Evolutionary conservation across 2,888 invertebrate genomes (phyloP).

Genomic region (Anagyrus pseudococci): DNA sequence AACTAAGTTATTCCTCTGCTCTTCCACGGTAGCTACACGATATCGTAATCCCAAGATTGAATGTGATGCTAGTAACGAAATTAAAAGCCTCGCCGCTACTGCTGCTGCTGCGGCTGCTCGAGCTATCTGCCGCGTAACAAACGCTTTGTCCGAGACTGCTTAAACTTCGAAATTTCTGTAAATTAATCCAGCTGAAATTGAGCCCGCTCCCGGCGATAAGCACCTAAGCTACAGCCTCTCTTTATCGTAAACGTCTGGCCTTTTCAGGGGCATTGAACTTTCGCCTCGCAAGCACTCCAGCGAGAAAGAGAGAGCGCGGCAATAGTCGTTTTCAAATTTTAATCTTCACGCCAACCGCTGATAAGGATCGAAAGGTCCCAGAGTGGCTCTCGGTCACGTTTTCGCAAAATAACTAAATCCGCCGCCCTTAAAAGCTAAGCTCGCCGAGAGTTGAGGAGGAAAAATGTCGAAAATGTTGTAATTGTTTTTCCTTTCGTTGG

Average conservation of each 20-base stretch:
- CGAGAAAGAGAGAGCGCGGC: no score
- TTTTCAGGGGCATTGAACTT: constrained; percentile 30
- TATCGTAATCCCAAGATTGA: constrained; percentile 37
- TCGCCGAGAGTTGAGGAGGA: no score
- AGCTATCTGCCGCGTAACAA: constrained; percentile 9
- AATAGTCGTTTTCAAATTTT: constrained; percentile 35
- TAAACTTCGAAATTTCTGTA: constrained; percentile 37
- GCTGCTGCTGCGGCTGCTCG: background rate
- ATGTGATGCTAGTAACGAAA: constrained; percentile 22
- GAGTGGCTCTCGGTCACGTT: no score
- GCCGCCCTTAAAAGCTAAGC: no score
- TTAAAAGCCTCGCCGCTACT: constrained; percentile 28
- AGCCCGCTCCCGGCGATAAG: constrained; percentile 13
- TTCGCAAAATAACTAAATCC: no score
- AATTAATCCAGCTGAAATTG: constrained; percentile 37
- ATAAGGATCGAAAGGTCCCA: no score
- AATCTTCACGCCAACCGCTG: no score
- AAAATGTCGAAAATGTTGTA: no score
- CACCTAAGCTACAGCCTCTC: no score
- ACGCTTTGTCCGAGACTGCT: constrained; percentile 22
- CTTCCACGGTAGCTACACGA: background rate
- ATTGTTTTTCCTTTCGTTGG: no score
- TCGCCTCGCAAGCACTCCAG: no score
- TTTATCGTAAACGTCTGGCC: constrained; percentile 34
- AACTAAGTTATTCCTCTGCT: no score